phyloP scores from a whole-genome alignment of 1,140 invertebrate species.

The Drosophila gunungcola region DNA sequence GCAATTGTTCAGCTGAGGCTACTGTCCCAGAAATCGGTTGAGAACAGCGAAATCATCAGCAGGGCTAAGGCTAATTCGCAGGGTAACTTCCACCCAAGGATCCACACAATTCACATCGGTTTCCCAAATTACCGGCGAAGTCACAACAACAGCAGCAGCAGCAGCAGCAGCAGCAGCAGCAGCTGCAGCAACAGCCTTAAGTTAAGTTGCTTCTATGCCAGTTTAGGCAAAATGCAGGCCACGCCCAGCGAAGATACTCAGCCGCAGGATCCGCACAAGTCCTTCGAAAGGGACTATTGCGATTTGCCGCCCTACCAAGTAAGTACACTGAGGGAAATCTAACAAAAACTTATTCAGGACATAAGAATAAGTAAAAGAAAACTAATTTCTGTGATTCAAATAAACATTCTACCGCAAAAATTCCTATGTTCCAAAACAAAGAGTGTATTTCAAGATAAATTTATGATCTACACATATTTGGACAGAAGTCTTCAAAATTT shows the following conservation, averaged over 20 bases:
- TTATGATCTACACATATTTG: too few relatives aligned
- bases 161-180: neutral
- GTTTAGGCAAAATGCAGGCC: conserved; percentile 57
- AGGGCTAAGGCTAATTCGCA: too few relatives aligned
- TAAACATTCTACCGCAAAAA: too few relatives aligned
- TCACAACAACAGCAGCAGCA: neutral
- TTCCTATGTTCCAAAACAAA: too few relatives aligned
- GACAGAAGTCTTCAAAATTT: too few relatives aligned
- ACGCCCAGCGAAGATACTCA: conserved; percentile 46
- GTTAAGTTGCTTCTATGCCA: conserved; percentile 43
- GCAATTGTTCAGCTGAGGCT: conserved; percentile 15
- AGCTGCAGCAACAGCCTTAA: neutral
- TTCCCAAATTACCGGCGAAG: conserved; percentile 11
- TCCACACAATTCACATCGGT: conserved; percentile 24
- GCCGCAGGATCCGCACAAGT: conserved; percentile 26
- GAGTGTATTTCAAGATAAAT: too few relatives aligned
- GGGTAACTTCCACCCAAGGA: neutral
- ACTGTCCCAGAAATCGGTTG: neutral
- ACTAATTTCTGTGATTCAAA: too few relatives aligned
- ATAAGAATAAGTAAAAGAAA: too few relatives aligned
- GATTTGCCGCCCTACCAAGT: conserved; percentile 64
- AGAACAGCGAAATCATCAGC: neutral
- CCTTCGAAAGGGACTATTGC: conserved; percentile 55
- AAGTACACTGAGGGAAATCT: conserved; percentile 41
- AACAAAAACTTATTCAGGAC: too few relatives aligned